These are phyloP conservation scores for Acanthosepion esculentum DNA, from an alignment of 2,888 invertebrate species.

Conservation along the genomic window DNA sequence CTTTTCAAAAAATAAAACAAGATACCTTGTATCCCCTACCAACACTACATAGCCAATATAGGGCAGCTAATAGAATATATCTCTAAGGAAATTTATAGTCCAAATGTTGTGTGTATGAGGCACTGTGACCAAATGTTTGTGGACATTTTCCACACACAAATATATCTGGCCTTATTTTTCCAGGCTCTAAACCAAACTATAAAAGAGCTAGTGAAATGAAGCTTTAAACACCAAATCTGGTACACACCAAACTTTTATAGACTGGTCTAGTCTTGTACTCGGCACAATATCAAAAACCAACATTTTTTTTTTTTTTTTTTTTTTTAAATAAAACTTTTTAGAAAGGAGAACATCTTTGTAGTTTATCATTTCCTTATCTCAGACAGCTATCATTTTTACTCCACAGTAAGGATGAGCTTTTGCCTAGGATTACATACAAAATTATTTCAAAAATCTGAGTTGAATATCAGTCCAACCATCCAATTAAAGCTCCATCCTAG, in stretches of 20 bases:
- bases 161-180: background rate
- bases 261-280: background rate
- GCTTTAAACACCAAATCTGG: constrained; percentile 16
- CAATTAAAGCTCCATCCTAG: background rate
- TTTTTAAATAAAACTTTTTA: background rate
- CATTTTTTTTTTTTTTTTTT: background rate
- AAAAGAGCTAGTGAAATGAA: background rate
- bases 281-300: background rate
- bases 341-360: background rate
- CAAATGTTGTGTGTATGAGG: background rate
- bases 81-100: background rate
- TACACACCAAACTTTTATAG: constrained; percentile 9
- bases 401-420: background rate
- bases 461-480: background rate
- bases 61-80: constrained; percentile 33
- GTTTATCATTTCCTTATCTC: background rate
- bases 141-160: constrained; percentile 22
- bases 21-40: background rate
- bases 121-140: constrained; percentile 1
- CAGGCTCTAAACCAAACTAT: constrained; percentile 33
- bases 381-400: background rate
- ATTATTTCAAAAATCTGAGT: background rate
- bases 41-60: background rate
- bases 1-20: background rate
- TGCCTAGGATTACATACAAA: background rate